These are phyloP conservation scores for Hemiprocne comata DNA, from an alignment of 2,113 vertebrate genomes.

Conservation along the genomic window DNA sequence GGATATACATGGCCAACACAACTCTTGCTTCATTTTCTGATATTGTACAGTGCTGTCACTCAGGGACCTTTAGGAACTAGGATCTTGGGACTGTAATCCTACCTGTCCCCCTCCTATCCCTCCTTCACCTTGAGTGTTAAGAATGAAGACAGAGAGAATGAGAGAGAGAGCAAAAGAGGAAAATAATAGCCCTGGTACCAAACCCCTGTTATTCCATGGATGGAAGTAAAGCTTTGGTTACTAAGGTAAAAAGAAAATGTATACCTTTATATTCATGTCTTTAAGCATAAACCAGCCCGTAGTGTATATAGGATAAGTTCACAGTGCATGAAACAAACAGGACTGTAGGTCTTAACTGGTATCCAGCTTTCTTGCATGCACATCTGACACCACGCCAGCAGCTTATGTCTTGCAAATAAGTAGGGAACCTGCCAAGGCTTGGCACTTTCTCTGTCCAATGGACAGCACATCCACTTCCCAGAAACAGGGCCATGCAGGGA, in stretches of 20 bases:
- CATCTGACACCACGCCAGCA: constrained; percentile 44
- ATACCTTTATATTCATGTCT: constrained; percentile 39
- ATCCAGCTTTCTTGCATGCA: constrained; percentile 54
- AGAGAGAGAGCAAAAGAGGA: constrained; percentile 10
- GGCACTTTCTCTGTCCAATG: constrained; percentile 45
- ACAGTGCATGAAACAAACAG: constrained; percentile 57
- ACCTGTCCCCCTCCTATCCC: neutral
- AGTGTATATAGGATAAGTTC: constrained; percentile 56
- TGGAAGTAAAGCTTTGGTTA: constrained; percentile 26
- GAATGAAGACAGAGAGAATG: neutral
- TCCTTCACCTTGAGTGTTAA: constrained; percentile 6
- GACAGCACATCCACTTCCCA: constrained; percentile 34
- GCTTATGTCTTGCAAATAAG: constrained; percentile 60
- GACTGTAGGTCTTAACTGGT: constrained; percentile 47
- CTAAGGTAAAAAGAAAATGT: neutral
- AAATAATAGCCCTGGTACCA: neutral
- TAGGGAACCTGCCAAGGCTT: constrained; percentile 39
- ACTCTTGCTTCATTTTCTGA: constrained; percentile 58
- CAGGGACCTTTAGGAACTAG: constrained; percentile 69
- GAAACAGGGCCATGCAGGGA: neutral
- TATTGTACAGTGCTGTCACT: constrained; percentile 66
- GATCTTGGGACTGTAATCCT: constrained; percentile 63
- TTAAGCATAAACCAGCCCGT: constrained; percentile 34
- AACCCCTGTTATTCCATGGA: constrained; percentile 16
- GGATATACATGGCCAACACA: constrained; percentile 43